Base-by-base conservation (phyloP, 2,797 vertebrate species). In the Dryobates pubescens region DNA sequence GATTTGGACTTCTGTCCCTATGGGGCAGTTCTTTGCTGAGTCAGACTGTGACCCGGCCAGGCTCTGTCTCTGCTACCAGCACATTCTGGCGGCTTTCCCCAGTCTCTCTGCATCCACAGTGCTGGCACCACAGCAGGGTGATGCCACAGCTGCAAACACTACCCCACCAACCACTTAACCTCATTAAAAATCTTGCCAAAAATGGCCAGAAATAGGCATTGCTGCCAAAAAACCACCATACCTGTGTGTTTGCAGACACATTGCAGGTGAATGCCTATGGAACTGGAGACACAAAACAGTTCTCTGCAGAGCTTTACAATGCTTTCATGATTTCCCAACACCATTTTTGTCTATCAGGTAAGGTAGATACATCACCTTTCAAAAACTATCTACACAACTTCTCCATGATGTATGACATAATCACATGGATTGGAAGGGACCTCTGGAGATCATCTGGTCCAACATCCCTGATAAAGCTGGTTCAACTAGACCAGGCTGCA, bases 81-180 rank as follows among this genome's bases (percentile, higher is more conserved):
- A 51, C 49, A 6, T 4, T 6, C 17, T 7, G 4, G 30, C 43
- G 22, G 41, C 9, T 36, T 47, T 68, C 53, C n/a, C 53, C 27
- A n/a, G 1, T 19, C 63, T 20, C 41, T 7, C n/a, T 19, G 20
- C n/a, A 41, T 27, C 20, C 3, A 2, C 26, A 26, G 27, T 14
- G 32, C 53, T 19, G 41, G 41, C n/a, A 56, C 14, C 2, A 12
- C 62, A 78, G 51, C 62, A 29, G 30, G 38, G 11, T 11, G 32
- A 58, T n/a, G 41, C 41, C 41, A 4, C 2, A 32, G 51, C n/a
- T 68, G 54, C 27, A 16, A 80, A 41, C 1, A 3, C 45, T 63
- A 56, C 32, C 10, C 61, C 11, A 12, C 4, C 0, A 13, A 7
- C 1, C 32, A 43, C 3, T 5, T 23, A 17, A 10, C 12, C 53